These are phyloP conservation scores for Hypotaenidia okinawae DNA, from an alignment of 2,797 vertebrate species.

Conservation along the genomic window DNA sequence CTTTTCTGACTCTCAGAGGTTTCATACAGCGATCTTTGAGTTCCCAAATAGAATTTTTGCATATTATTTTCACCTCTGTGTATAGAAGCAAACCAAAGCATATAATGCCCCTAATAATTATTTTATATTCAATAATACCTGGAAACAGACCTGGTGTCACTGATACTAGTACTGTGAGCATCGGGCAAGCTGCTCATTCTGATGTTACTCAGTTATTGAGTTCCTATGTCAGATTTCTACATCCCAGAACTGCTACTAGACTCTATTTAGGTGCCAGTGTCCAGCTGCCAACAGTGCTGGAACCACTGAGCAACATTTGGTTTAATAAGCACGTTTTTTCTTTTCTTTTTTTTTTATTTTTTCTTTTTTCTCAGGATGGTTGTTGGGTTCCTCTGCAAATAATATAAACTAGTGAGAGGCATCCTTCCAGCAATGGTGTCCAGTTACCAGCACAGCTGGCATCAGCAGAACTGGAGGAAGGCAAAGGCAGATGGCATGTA, in stretches of 20 bases:
- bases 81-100: neutral
- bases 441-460: neutral
- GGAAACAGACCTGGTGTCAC: neutral
- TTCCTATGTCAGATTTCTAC: neutral
- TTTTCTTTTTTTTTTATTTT: too few relatives aligned
- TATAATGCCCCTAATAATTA: neutral
- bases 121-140: neutral
- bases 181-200: neutral
- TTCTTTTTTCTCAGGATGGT: neutral
- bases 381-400: neutral
- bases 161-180: neutral
- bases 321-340: neutral
- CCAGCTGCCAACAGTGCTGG: neutral
- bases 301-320: neutral
- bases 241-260: neutral
- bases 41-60: neutral
- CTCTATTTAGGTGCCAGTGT: neutral
- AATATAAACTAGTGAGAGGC: neutral
- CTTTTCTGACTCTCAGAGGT: neutral
- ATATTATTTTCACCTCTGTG: neutral
- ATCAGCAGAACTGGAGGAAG: neutral
- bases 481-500: slow-evolving; percentile 34
- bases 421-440: neutral
- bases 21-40: neutral
- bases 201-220: neutral